Conservation (phyloP, 35 echinoderm and acorn worm genomes). For the Strongylocentrotus purpuratus region DNA sequence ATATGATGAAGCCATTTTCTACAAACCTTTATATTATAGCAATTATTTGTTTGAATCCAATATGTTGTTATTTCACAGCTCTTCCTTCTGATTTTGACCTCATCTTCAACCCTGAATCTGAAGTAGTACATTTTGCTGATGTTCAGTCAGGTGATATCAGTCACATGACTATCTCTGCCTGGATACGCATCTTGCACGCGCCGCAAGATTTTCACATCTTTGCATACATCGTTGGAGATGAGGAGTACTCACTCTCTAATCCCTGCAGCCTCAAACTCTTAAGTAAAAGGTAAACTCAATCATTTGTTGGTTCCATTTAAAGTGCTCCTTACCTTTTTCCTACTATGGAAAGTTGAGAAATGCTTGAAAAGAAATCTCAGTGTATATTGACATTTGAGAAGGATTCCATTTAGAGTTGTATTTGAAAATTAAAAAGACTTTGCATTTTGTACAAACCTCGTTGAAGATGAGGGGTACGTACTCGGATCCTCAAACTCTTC, state of each 20-base stretch:
- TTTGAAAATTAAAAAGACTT: background rate
- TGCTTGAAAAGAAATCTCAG: too few relatives aligned
- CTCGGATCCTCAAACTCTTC: too few relatives aligned
- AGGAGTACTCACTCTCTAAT: constrained; percentile 24
- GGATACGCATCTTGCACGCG: background rate
- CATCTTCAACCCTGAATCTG: background rate
- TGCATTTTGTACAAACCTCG: too few relatives aligned
- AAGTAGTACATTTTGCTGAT: background rate
- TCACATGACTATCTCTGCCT: background rate
- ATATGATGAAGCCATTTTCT: too few relatives aligned
- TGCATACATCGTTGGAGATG: background rate
- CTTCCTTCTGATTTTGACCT: constrained; percentile 22
- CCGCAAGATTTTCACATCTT: constrained; percentile 6
- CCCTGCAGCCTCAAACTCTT: background rate
- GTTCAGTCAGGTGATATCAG: background rate
- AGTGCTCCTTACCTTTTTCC: too few relatives aligned
- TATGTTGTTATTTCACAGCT: constrained; percentile 18
- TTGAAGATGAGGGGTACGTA: too few relatives aligned
- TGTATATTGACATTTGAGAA: background rate
- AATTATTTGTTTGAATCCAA: too few relatives aligned
- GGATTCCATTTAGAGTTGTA: background rate
- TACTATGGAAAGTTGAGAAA: too few relatives aligned
- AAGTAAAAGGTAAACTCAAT: constrained; percentile 1
- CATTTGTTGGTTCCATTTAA: background rate
- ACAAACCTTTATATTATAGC: too few relatives aligned